Conservation (phyloP, 2,797 vertebrate genomes). For the Odontamblyopus lacepedii region DNA sequence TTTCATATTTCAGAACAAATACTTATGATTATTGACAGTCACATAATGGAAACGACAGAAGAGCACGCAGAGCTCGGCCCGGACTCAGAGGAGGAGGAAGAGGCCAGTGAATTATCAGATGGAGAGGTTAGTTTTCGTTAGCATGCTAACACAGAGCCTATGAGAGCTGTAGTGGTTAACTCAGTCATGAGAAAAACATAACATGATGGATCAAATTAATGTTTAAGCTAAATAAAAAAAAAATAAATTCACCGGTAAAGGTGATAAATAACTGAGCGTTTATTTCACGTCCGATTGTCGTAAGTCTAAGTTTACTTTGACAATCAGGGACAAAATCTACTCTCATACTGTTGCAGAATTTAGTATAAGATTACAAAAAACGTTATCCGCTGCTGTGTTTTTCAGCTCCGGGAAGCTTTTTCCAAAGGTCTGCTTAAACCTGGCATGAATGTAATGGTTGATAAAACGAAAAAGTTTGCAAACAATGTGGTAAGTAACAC, state of each 20-base stretch:
- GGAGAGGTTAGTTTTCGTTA: constrained; percentile 57
- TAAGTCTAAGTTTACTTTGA: neutral
- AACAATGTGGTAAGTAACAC: constrained; percentile 86
- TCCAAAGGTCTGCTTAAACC: constrained; percentile 85
- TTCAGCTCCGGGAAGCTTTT: constrained; percentile 92
- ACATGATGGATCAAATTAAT: neutral
- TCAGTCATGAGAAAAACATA: neutral
- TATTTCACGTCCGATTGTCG: neutral
- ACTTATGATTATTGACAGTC: constrained; percentile 36
- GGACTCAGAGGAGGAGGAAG: constrained; percentile 68
- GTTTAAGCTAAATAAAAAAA: neutral
- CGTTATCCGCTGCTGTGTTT: neutral
- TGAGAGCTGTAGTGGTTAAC: neutral
- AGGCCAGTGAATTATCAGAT: constrained; percentile 73
- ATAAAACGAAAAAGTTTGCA: constrained; percentile 72
- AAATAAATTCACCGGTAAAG: neutral
- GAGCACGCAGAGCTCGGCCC: constrained; percentile 58
- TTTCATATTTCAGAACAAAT: accelerated
- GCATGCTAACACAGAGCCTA: constrained; percentile 33
- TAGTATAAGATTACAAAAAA: neutral
- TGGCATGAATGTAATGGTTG: constrained; percentile 86
- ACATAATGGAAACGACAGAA: constrained; percentile 59
- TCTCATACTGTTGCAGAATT: neutral
- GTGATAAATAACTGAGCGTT: neutral
- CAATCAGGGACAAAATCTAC: neutral